These are phyloP conservation scores for Allophyes oxyacanthae DNA, from an alignment of 2,888 invertebrate genomes.

Conservation along the genomic window DNA sequence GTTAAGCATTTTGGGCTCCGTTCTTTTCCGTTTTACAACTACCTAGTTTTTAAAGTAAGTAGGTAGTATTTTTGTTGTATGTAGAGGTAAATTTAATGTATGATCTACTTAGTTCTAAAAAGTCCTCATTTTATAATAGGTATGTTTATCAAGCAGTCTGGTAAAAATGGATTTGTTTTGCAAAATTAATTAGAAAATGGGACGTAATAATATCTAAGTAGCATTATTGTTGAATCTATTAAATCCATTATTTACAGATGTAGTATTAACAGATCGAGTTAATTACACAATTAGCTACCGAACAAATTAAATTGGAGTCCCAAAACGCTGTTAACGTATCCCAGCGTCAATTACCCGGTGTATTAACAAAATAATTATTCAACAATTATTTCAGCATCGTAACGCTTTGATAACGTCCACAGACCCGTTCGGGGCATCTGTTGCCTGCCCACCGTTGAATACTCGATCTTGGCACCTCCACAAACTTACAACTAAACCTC, in stretches of 20 bases:
- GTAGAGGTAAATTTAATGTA: too few species aligned
- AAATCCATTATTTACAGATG: constrained; percentile 41
- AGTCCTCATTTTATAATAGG: too few species aligned
- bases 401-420: constrained; percentile 73
- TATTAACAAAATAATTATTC: constrained; percentile 82
- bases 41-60: constrained; percentile 4
- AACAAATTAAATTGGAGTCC: constrained; percentile 60
- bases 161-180: too few species aligned
- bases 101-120: too few species aligned
- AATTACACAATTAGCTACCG: constrained; percentile 45
- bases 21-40: too few species aligned
- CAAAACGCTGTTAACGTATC: constrained; percentile 56
- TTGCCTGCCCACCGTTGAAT: constrained; percentile 75
- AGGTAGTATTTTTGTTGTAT: not conserved
- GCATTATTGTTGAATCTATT: constrained; percentile 16
- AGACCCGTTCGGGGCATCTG: constrained; percentile 83
- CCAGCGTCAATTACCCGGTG: constrained; percentile 60
- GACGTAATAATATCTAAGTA: not conserved
- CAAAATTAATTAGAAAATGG: too few species aligned
- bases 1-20: constrained; percentile 32
- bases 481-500: constrained; percentile 48
- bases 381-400: constrained; percentile 75
- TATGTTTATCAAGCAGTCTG: too few species aligned
- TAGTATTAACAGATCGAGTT: constrained; percentile 31
- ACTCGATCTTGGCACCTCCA: constrained; percentile 59